Evolutionary conservation across 2,797 vertebrate species (phyloP).

Genomic region (Acrossocheilus fasciatus): DNA sequence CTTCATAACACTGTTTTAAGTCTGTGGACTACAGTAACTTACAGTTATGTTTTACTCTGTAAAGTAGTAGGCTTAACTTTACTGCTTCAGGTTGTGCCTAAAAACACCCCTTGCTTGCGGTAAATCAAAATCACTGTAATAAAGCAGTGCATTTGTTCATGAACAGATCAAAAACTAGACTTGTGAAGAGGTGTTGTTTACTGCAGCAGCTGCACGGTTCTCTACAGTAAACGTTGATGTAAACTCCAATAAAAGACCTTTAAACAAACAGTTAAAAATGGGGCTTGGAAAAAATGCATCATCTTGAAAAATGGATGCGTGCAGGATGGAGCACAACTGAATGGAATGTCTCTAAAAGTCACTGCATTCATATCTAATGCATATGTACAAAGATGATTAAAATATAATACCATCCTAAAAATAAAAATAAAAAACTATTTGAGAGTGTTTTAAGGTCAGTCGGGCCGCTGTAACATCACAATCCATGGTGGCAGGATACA

Average conservation of each 20-base stretch:
- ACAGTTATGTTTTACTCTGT: not conserved
- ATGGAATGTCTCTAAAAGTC: not conserved
- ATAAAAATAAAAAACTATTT: not conserved
- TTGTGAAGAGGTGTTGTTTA: not conserved
- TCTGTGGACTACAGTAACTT: not conserved
- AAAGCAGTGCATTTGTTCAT: not conserved
- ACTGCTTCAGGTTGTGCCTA: not conserved
- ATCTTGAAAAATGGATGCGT: not conserved
- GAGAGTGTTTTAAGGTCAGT: not conserved
- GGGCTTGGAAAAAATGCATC: not conserved
- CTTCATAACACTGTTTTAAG: not conserved
- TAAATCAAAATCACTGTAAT: not conserved
- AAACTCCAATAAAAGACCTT: not conserved
- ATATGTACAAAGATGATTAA: not conserved
- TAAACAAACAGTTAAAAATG: not conserved
- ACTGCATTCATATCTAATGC: not conserved
- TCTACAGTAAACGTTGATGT: not conserved
- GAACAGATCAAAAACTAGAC: not conserved
- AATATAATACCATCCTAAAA: not conserved
- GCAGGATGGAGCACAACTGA: not conserved
- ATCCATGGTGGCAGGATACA: conserved; percentile 28
- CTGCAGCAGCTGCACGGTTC: not conserved
- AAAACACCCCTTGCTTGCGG: not conserved
- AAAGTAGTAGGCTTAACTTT: not conserved
- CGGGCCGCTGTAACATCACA: conserved; percentile 36